phyloP scores from a whole-genome alignment of 2,113 vertebrate genomes.

The Arvicanthis niloticus region DNA sequence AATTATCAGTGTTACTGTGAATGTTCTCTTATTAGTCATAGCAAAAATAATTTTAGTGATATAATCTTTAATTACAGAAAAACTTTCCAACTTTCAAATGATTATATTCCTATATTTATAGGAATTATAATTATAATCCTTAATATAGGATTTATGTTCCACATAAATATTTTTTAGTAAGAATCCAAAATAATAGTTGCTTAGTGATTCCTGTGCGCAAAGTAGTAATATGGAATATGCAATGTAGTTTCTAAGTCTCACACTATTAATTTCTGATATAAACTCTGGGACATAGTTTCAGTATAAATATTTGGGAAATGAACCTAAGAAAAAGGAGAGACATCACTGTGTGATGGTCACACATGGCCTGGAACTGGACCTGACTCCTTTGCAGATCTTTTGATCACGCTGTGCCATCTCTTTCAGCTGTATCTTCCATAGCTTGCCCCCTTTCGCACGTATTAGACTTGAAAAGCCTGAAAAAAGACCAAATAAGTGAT shows the following conservation, averaged over 20 bases:
- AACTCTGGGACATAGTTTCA: not conserved
- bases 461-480: not conserved
- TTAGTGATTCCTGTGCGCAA: not conserved
- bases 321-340: not conserved
- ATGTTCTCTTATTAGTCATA: not conserved
- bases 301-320: not conserved
- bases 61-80: constrained; percentile 53
- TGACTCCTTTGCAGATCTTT: not conserved
- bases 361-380: not conserved
- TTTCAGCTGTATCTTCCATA: not conserved
- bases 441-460: not conserved
- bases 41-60: not conserved
- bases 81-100: constrained; percentile 4
- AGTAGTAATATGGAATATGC: not conserved
- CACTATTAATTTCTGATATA: constrained; percentile 36
- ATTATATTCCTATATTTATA: not conserved
- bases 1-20: constrained; percentile 14
- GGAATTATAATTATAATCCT: not conserved
- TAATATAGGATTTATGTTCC: constrained; percentile 27
- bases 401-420: not conserved
- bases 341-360: not conserved
- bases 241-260: not conserved
- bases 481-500: not conserved
- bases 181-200: not conserved
- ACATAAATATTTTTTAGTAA: constrained; percentile 37